These are phyloP conservation scores for Ophonus ardosiacus DNA, from an alignment of 2,888 invertebrate genomes.

Conservation along the genomic window DNA sequence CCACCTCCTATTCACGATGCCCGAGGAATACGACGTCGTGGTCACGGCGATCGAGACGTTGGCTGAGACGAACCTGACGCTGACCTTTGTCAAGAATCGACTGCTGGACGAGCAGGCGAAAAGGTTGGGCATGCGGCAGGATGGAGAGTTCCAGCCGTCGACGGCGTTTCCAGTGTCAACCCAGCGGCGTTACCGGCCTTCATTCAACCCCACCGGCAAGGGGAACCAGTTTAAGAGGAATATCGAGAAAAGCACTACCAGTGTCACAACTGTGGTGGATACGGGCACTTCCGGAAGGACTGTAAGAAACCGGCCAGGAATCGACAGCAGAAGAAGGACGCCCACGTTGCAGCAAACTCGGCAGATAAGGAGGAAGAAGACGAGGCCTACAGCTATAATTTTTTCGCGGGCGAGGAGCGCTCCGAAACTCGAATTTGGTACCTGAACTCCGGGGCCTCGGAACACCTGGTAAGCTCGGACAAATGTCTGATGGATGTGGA, in stretches of 20 bases:
- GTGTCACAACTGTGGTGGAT: too few relatives aligned
- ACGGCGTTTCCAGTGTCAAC: background rate
- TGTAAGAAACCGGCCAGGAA: slow-evolving; percentile 14
- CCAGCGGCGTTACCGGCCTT: slow-evolving; percentile 4
- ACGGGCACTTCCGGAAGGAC: background rate
- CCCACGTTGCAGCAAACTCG: background rate
- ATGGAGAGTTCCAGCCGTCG: slow-evolving; percentile 25
- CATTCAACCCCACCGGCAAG: too few relatives aligned
- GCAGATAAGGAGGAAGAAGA: background rate
- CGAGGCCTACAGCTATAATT: background rate
- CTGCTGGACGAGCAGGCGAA: slow-evolving; percentile 66
- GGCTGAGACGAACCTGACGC: slow-evolving; percentile 59
- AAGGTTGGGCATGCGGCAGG: slow-evolving; percentile 13
- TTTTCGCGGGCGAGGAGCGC: background rate
- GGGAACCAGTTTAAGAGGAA: too few relatives aligned
- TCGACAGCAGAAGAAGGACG: background rate
- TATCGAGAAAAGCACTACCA: too few relatives aligned
- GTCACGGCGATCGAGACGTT: slow-evolving; percentile 67
- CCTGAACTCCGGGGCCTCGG: slow-evolving; percentile 51
- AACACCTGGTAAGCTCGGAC: slow-evolving; percentile 26
- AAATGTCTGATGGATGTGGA: background rate
- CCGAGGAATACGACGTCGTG: slow-evolving; percentile 66
- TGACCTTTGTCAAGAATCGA: slow-evolving; percentile 67
- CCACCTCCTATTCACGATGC: slow-evolving; percentile 53
- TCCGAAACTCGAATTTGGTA: slow-evolving; percentile 66